These are phyloP conservation scores for Blastobasis lacticolella DNA, from an alignment of 2,888 invertebrate genomes.

Conservation along the genomic window DNA sequence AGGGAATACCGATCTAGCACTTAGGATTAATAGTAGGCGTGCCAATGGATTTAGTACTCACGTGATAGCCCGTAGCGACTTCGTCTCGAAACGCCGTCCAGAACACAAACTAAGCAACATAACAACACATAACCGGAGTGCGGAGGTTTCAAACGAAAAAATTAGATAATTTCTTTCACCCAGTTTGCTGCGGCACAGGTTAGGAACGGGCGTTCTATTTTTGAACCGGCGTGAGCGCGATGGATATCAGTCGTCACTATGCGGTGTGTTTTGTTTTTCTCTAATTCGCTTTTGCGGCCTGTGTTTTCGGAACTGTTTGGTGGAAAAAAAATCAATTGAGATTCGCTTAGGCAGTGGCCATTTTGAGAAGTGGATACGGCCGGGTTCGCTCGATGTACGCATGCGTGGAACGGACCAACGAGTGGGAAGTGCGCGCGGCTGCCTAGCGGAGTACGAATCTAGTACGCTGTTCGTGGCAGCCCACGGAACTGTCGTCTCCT, in stretches of 20 bases:
- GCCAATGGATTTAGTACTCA: no score
- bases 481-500: no score
- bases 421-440: no score
- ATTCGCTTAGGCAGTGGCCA: slow-evolving; percentile 51
- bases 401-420: slow-evolving; percentile 31
- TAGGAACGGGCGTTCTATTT: neutral
- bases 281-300: neutral
- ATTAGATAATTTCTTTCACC: neutral
- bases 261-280: neutral
- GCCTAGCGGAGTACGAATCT: no score
- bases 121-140: no score
- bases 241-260: neutral
- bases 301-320: slow-evolving; percentile 25
- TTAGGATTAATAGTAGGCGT: no score
- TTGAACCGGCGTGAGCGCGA: neutral
- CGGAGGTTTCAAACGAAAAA: no score
- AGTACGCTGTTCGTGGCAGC: no score
- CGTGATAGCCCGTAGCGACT: no score
- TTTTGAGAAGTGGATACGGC: slow-evolving; percentile 42
- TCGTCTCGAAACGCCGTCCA: no score
- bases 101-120: no score
- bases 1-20: no score
- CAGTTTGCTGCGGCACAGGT: neutral
- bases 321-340: slow-evolving; percentile 61
- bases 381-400: slow-evolving; percentile 39